A percentile compares a stretch with the other conserved stretches of the same genome.
These are phyloP conservation scores for Triplophysa bombifrons DNA, from an alignment of 2,797 vertebrate genomes.

Conservation along the genomic window DNA sequence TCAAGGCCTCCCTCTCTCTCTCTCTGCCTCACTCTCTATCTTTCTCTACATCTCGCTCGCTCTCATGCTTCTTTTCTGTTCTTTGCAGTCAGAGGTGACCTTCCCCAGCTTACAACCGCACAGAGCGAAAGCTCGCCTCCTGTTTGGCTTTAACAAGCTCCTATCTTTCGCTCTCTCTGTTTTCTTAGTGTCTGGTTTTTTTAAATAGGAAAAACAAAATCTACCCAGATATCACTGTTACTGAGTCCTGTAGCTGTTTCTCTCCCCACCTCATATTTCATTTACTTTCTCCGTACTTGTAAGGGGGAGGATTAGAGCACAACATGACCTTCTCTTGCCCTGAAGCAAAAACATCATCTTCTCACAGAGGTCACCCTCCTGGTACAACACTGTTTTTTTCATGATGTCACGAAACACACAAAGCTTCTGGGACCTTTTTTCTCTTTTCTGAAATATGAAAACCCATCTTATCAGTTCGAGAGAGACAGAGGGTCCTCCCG, in stretches of 20 bases:
- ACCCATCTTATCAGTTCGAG: neutral
- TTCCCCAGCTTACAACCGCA: slow-evolving; percentile 49
- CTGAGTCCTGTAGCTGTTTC: slow-evolving; percentile 54
- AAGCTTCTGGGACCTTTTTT: slow-evolving; percentile 48
- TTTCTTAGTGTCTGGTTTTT: slow-evolving; percentile 11
- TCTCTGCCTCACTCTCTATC: slow-evolving; percentile 1
- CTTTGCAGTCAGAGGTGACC: slow-evolving; percentile 55
- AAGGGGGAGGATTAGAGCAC: slow-evolving; percentile 65
- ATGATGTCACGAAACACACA: slow-evolving; percentile 72
- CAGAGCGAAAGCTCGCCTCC: slow-evolving; percentile 49
- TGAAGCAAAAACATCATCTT: slow-evolving; percentile 79
- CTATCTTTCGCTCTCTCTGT: slow-evolving; percentile 24
- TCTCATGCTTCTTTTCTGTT: slow-evolving; percentile 29
- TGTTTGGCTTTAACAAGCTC: slow-evolving; percentile 54
- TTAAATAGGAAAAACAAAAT: slow-evolving; percentile 41
- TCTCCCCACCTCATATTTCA: slow-evolving; percentile 71
- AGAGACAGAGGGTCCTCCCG: neutral
- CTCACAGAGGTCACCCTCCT: slow-evolving; percentile 77
- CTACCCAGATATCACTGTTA: slow-evolving; percentile 60
- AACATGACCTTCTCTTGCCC: slow-evolving; percentile 78
- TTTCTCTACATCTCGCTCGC: slow-evolving; percentile 1
- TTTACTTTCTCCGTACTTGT: slow-evolving; percentile 73
- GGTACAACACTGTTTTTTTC: slow-evolving; percentile 76
- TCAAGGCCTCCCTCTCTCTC: slow-evolving; percentile 37
- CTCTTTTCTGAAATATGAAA: slow-evolving; percentile 42